A percentile compares a stretch with the other conserved stretches of the same genome.
Conservation (phyloP, 2,888 invertebrate genomes). For the Schizaphis graminum region DNA sequence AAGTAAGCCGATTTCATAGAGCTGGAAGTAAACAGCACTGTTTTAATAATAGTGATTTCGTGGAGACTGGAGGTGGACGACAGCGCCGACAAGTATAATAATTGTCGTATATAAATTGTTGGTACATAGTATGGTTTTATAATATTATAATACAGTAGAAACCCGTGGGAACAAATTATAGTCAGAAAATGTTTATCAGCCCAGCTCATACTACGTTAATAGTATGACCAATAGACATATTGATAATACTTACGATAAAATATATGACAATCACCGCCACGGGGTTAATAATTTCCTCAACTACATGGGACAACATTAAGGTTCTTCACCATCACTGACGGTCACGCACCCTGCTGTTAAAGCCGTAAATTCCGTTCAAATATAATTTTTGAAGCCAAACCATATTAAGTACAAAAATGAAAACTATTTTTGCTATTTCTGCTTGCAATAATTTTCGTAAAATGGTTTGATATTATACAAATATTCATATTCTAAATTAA, state of each 20-base stretch:
- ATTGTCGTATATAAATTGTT: neutral
- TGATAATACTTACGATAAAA: neutral
- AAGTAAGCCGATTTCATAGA: neutral
- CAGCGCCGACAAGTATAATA: conserved; percentile 11
- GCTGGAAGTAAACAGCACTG: neutral
- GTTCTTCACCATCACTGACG: neutral
- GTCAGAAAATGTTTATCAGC: neutral
- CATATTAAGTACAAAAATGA: neutral
- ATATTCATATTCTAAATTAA: neutral
- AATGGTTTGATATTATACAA: neutral
- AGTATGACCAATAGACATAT: neutral
- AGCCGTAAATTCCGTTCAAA: neutral
- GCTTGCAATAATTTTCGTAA: neutral
- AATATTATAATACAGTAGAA: neutral
- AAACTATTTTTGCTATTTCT: neutral
- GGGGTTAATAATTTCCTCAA: neutral
- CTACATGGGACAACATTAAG: neutral
- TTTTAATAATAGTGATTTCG: neutral
- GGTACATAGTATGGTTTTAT: neutral
- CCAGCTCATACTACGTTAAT: neutral
- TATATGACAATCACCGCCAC: neutral
- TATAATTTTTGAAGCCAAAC: neutral
- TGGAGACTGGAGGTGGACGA: neutral
- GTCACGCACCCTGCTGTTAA: neutral
- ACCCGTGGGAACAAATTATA: neutral